Percentiles rank a stretch among this genome's conserved stretches.
Conservation (phyloP, 2,888 invertebrate species). For the Xanthorhoe designata region DNA sequence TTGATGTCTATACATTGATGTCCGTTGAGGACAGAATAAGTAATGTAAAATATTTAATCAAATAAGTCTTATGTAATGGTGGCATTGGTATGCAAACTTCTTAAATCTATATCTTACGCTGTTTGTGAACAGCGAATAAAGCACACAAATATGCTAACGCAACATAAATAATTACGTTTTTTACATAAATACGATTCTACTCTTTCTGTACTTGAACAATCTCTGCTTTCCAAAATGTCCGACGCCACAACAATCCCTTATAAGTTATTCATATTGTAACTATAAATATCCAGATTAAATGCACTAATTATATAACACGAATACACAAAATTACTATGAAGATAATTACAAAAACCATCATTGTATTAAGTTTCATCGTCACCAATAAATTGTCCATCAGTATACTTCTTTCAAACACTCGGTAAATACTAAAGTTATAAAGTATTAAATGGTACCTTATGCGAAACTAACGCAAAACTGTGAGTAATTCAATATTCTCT, state of each 20-base stretch:
- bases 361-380: not conserved
- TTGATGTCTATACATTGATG: not conserved
- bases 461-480: not conserved
- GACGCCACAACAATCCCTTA: not conserved
- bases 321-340: not conserved
- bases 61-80: conserved; percentile 5
- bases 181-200: not conserved
- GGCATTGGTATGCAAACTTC: not conserved
- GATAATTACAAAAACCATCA: not conserved
- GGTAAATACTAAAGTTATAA: not conserved
- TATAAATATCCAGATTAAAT: not conserved
- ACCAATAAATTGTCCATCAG: not conserved
- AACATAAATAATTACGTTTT: not conserved
- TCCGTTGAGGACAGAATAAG: not conserved
- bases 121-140: not conserved
- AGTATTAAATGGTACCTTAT: not conserved
- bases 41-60: not conserved
- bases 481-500: not conserved
- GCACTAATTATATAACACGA: not conserved
- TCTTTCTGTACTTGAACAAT: not conserved
- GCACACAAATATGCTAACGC: not conserved
- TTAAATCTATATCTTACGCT: not conserved
- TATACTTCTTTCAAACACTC: not conserved
- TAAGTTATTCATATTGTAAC: not conserved
- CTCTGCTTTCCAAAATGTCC: not conserved